Evolutionary conservation across 1,140 invertebrate genomes (phyloP).

Genomic region (Lasaia peninsularis): DNA sequence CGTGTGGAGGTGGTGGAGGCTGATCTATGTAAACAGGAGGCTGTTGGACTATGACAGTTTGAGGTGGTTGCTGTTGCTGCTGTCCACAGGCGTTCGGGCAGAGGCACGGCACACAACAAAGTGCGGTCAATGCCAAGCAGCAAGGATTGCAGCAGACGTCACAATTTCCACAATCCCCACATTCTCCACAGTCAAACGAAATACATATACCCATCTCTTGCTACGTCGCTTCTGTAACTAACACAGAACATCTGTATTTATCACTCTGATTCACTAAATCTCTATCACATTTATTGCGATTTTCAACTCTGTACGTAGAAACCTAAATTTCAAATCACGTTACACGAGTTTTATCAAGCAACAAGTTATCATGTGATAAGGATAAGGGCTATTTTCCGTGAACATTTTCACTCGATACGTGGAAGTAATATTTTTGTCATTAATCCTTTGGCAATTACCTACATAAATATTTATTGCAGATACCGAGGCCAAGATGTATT

Average conservation of each 20-base stretch:
- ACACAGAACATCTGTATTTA: constrained; percentile 34
- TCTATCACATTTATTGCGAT: constrained; percentile 7
- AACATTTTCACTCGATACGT: constrained; percentile 10
- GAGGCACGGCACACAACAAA: constrained; percentile 58
- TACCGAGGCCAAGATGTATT: too few species aligned
- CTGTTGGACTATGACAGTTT: constrained; percentile 50
- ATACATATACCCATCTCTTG: constrained; percentile 60
- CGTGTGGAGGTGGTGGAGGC: constrained; percentile 37
- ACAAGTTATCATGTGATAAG: constrained; percentile 32
- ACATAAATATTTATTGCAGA: too few species aligned
- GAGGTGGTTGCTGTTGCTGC: constrained; percentile 50
- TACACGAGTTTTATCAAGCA: not conserved
- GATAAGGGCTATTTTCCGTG: constrained; percentile 20
- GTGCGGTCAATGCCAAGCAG: constrained; percentile 59
- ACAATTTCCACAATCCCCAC: constrained; percentile 52
- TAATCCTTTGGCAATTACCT: too few species aligned
- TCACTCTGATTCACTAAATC: not conserved
- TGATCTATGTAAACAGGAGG: constrained; percentile 55
- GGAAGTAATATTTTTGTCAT: not conserved
- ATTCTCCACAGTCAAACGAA: constrained; percentile 65
- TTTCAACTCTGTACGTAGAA: constrained; percentile 20
- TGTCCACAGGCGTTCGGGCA: constrained; percentile 66
- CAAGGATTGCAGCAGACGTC: constrained; percentile 57
- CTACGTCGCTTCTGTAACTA: constrained; percentile 40
- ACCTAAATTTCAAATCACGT: constrained; percentile 15